These are phyloP conservation scores for Acanthaster planci DNA, from an alignment of 35 echinoderm and acorn worm genomes.

Conservation along the genomic window DNA sequence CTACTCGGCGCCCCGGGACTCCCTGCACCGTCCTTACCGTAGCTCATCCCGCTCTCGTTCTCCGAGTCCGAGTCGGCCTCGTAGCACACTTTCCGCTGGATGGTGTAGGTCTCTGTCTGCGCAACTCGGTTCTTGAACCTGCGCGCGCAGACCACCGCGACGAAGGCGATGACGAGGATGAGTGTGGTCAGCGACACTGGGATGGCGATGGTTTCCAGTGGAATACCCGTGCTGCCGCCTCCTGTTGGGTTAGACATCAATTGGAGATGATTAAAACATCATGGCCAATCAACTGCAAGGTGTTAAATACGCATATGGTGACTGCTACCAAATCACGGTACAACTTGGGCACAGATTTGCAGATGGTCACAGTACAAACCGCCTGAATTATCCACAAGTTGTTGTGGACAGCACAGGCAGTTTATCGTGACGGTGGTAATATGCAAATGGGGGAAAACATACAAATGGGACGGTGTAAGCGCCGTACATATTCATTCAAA, in stretches of 20 bases:
- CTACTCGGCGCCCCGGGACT: constrained; percentile 35
- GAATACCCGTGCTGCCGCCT: constrained; percentile 31
- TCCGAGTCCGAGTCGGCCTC: constrained; percentile 83
- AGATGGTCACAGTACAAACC: too few relatives aligned
- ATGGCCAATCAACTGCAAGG: too few relatives aligned
- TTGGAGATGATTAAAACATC: too few relatives aligned
- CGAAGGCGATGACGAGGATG: constrained; percentile 68
- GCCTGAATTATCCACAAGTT: too few relatives aligned
- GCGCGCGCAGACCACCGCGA: constrained; percentile 68
- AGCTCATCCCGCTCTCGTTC: constrained; percentile 80
- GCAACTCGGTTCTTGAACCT: constrained; percentile 44
- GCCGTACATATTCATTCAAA: too few relatives aligned
- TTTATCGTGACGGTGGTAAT: too few relatives aligned
- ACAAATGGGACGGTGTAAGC: too few relatives aligned
- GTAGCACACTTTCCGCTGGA: constrained; percentile 74
- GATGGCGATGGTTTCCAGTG: constrained; percentile 68
- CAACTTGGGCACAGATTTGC: too few relatives aligned
- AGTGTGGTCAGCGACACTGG: constrained; percentile 62
- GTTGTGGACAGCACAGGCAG: too few relatives aligned
- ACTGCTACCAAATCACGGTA: too few relatives aligned
- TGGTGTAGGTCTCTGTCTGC: constrained; percentile 48
- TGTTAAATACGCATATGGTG: too few relatives aligned
- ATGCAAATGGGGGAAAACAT: too few relatives aligned
- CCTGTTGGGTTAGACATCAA: background rate
- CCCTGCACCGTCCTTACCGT: constrained; percentile 41